A percentile compares a stretch with the other conserved stretches of the same genome.
Evolutionary conservation across 2,888 invertebrate genomes (phyloP).

Genomic region (Nebria salina): DNA sequence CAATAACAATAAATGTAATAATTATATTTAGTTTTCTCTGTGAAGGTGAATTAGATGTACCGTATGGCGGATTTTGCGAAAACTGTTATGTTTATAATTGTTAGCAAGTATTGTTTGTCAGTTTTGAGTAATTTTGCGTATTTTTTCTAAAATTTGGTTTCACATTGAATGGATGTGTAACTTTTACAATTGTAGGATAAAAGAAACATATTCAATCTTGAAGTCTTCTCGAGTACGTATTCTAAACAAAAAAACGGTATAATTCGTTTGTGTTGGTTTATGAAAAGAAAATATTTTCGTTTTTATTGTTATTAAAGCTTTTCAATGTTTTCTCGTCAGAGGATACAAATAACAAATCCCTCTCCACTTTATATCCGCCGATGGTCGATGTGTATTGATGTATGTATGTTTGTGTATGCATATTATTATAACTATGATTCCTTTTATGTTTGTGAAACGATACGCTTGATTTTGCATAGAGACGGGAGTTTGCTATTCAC

Average conservation of each 20-base stretch:
- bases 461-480: conserved; percentile 13
- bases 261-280: not conserved
- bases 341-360: not conserved
- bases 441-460: conserved; percentile 2
- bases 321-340: not conserved
- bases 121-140: too few species aligned
- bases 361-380: not conserved
- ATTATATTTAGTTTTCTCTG: too few species aligned
- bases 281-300: not conserved
- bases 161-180: too few species aligned
- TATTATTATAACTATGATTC: not conserved
- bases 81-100: too few species aligned
- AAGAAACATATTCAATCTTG: conserved; percentile 7
- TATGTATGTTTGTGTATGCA: not conserved
- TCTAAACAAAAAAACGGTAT: not conserved
- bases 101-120: too few species aligned
- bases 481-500: not conserved
- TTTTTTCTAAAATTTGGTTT: too few species aligned
- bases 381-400: not conserved
- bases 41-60: too few species aligned
- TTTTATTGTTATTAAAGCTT: not conserved
- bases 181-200: not conserved
- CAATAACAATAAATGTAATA: too few species aligned
- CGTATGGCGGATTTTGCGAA: too few species aligned
- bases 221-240: not conserved